Conservation (phyloP, 1,140 invertebrate genomes). For the Bombus huntii region DNA sequence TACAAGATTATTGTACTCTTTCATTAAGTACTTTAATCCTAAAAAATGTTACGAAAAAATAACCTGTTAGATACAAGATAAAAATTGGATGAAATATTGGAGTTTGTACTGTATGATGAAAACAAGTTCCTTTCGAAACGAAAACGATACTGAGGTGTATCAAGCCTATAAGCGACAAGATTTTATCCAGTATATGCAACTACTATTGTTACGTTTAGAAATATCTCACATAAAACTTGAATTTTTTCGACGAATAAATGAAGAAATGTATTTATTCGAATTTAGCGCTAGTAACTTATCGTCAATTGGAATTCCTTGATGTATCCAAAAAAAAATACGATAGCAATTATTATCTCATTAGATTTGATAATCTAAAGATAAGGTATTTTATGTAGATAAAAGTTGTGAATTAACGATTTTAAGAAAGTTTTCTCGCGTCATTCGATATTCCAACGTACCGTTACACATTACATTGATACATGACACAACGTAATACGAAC, state of each 20-base stretch:
- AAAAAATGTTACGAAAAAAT: background rate
- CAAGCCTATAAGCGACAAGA: background rate
- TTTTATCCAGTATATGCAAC: background rate
- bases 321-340: background rate
- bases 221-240: background rate
- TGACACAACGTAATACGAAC: slow-evolving; percentile 1
- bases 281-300: background rate
- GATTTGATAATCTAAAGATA: slow-evolving; percentile 38
- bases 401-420: background rate
- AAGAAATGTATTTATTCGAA: background rate
- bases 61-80: background rate
- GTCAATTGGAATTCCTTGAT: background rate
- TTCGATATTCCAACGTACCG: slow-evolving; percentile 12
- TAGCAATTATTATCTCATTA: slow-evolving; percentile 18
- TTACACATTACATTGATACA: background rate
- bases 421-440: background rate
- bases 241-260: too few relatives aligned
- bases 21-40: background rate
- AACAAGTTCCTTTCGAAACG: background rate
- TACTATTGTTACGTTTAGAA: background rate
- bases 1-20: background rate
- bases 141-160: background rate
- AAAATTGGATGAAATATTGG: background rate
- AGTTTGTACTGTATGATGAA: background rate
- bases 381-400: background rate